Conservation (phyloP, 2,888 invertebrate species). For the Lagria hirta region DNA sequence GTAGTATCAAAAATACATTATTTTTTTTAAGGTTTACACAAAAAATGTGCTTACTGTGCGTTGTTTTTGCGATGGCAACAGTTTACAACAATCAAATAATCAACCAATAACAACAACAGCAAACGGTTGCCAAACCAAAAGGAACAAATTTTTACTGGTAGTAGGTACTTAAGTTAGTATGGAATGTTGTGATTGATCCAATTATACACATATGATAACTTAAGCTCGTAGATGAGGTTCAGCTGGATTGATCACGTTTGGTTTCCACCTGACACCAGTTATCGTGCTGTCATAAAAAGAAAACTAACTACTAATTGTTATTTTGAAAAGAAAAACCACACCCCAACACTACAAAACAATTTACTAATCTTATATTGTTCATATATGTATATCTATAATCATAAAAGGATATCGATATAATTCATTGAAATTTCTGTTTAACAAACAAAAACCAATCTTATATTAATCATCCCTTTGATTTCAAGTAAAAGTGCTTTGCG, state of each 20-base stretch:
- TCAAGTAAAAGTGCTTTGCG: conserved; percentile 15
- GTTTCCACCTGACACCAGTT: conserved; percentile 47
- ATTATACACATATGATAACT: conserved; percentile 6
- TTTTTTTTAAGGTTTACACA: neutral
- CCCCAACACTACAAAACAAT: conserved; percentile 16
- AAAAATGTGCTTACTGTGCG: conserved; percentile 16
- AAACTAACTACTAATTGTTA: conserved; percentile 20
- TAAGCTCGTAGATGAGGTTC: conserved; percentile 31
- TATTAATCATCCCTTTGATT: no score
- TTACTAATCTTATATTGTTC: conserved; percentile 17
- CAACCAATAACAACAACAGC: conserved; percentile 3
- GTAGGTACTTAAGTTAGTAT: conserved; percentile 7
- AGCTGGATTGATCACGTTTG: conserved; percentile 44
- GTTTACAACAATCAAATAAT: neutral
- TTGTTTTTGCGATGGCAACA: conserved; percentile 14
- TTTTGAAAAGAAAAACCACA: conserved; percentile 7
- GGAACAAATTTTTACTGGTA: no score
- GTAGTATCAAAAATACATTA: conserved; percentile 18
- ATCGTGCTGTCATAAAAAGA: conserved; percentile 46
- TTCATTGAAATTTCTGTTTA: no score
- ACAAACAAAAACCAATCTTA: conserved; percentile 11
- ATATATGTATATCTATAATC: no score
- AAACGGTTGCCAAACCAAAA: conserved; percentile 2
- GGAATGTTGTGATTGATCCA: conserved; percentile 8
- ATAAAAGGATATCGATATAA: no score